These are phyloP conservation scores for Bombus soroeensis DNA, from an alignment of 1,140 invertebrate species.

Conservation along the genomic window DNA sequence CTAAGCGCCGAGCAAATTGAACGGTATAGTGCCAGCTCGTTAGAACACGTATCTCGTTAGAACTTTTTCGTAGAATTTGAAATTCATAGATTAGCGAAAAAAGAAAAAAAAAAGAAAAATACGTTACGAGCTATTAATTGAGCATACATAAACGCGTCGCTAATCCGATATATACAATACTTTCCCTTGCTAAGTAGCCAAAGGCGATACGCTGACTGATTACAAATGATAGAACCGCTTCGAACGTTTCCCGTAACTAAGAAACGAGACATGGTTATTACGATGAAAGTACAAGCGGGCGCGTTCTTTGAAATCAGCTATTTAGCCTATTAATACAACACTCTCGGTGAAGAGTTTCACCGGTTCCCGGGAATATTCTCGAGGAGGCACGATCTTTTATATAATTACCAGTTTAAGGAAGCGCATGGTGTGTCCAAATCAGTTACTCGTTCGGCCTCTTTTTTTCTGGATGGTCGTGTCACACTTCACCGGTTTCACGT, in stretches of 20 bases:
- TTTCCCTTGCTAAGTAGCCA: slow-evolving; percentile 55
- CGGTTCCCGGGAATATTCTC: neutral
- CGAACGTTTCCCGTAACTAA: slow-evolving; percentile 28
- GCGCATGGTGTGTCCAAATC: slow-evolving; percentile 64
- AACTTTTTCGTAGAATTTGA: neutral
- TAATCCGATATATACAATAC: slow-evolving; percentile 44
- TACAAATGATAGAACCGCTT: slow-evolving; percentile 60
- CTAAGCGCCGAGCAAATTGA: neutral
- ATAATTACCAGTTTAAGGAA: slow-evolving; percentile 74
- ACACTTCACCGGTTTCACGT: slow-evolving; percentile 65
- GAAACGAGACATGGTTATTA: slow-evolving; percentile 58
- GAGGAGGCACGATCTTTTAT: neutral
- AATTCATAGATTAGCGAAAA: neutral
- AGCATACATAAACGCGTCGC: slow-evolving; percentile 10
- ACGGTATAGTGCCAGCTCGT: neutral
- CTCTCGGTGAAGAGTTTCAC: slow-evolving; percentile 11
- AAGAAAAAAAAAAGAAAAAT: neutral
- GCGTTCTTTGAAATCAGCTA: slow-evolving; percentile 15
- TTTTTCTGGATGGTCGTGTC: slow-evolving; percentile 28
- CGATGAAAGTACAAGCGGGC: slow-evolving; percentile 63
- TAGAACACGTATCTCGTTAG: neutral
- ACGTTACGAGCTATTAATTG: neutral
- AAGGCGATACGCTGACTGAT: slow-evolving; percentile 65
- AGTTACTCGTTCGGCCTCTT: neutral
- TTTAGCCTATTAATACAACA: slow-evolving; percentile 6